Percentiles rank a stretch among this genome's conserved stretches.
phyloP scores from a whole-genome alignment of 1,140 invertebrate species.

The Drosophila orosa region DNA sequence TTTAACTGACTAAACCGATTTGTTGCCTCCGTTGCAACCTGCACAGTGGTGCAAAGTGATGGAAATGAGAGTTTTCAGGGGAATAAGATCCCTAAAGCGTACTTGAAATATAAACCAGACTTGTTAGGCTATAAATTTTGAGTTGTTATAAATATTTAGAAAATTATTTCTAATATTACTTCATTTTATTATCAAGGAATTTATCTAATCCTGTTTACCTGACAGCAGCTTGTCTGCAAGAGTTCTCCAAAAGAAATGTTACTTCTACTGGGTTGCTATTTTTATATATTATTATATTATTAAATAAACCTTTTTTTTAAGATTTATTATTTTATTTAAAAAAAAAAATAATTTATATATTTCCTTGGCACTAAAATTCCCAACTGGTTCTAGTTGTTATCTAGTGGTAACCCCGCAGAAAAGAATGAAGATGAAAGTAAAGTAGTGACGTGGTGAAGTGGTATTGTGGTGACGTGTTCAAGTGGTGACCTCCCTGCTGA shows the following conservation, averaged over 20 bases:
- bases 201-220: constrained; percentile 1
- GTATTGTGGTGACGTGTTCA: no score
- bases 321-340: no score
- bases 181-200: not conserved
- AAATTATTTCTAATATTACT: not conserved
- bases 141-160: fast-evolving
- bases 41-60: constrained; percentile 37
- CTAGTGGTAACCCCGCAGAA: no score
- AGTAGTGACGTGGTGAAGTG: no score
- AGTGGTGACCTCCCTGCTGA: no score
- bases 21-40: constrained; percentile 17
- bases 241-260: not conserved
- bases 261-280: no score
- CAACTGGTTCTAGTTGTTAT: no score
- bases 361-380: no score
- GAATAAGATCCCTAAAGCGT: not conserved
- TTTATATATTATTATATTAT: not conserved
- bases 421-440: no score
- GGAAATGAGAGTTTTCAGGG: not conserved
- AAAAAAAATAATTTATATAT: no score
- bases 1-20: constrained; percentile 37
- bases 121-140: not conserved
- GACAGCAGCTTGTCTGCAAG: no score
- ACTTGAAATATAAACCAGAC: fast-evolving
- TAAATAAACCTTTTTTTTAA: no score